These are phyloP conservation scores for Picathartes gymnocephalus DNA, from an alignment of 2,113 vertebrate genomes.

Conservation along the genomic window DNA sequence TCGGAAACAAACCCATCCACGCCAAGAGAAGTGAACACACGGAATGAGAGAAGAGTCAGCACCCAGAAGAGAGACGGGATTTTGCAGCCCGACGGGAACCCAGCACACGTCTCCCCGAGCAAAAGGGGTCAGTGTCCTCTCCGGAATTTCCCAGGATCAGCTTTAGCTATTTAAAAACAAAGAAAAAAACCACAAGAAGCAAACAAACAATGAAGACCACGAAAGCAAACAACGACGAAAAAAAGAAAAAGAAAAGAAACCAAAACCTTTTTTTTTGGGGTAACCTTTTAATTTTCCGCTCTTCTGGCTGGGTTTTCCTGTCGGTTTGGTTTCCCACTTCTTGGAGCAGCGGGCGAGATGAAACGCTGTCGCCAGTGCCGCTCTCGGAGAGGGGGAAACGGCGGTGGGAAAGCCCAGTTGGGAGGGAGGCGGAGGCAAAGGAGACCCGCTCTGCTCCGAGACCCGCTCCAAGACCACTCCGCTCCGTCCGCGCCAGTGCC, in stretches of 20 bases:
- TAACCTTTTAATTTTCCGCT: conserved; percentile 87
- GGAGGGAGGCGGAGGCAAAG: neutral
- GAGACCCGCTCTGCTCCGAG: conserved; percentile 8
- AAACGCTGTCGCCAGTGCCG: neutral
- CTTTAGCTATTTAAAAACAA: conserved; percentile 84
- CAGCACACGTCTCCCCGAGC: conserved; percentile 63
- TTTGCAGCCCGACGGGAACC: conserved; percentile 31
- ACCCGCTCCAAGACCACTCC: neutral
- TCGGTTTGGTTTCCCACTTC: conserved; percentile 78
- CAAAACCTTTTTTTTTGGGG: conserved; percentile 59
- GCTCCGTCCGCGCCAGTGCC: neutral
- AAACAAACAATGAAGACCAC: neutral
- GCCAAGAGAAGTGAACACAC: conserved; percentile 69
- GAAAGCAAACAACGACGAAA: neutral
- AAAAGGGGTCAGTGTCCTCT: conserved; percentile 81
- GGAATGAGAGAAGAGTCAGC: conserved; percentile 76
- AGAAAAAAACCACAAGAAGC: neutral
- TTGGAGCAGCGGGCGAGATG: conserved; percentile 58
- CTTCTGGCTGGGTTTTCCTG: conserved; percentile 86
- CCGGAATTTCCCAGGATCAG: conserved; percentile 83
- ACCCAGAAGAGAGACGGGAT: conserved; percentile 71
- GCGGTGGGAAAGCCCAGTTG: neutral
- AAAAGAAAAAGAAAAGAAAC: neutral
- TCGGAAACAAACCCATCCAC: conserved; percentile 76
- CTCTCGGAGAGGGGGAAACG: neutral